Base-by-base conservation (phyloP, 2,797 vertebrate species). In the Mus minutoides region DNA sequence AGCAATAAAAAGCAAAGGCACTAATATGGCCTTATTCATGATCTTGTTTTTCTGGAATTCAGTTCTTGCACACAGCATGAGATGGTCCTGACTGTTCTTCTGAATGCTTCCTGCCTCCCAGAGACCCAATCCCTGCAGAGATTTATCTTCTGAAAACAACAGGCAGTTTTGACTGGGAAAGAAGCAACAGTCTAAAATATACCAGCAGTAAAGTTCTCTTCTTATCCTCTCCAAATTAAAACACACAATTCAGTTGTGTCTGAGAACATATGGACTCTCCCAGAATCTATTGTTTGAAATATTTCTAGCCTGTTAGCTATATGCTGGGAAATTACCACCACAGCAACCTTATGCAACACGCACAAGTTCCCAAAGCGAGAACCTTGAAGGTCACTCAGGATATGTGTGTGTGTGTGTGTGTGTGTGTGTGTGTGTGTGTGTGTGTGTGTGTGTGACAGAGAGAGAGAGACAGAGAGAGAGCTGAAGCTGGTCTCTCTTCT, bases 171-270 rank as follows among this genome's bases (percentile, higher is more conserved):
- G 58, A 60, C 82, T 31, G 58, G 43, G 37, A 69, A 69, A 40
- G 82, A 84, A 62, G 58, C 58, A 84, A 21, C 17, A 29, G 37
- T 24, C 26, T 3, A 46, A 13, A 34, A 43, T 84, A 84, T 9
- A 43, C 26, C 26, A 31, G 26, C 6, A 31, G 49, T 26, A 62
- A 80, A 8, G 31, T 0, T 95, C 69, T 43, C n/a, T 75, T 52
- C n/a, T 75, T 34, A 79, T 43, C 54, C 1, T 92, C 29, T 43
- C 58, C 40, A 76, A 86, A 80, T 77, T 76, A 62, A 90, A 83
- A 83, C 80, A 84, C 37, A 84, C 58, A 84, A 34, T 84, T 84
- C 69, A 91, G 46, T 43, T 90, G 49, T 90, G 29, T 21, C 78
- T 71, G 54, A 64, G 31, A 84, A 75, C 16, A 43, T 62, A 43